phyloP scores from a whole-genome alignment of 2,888 invertebrate species.

The Mylabris sibirica region DNA sequence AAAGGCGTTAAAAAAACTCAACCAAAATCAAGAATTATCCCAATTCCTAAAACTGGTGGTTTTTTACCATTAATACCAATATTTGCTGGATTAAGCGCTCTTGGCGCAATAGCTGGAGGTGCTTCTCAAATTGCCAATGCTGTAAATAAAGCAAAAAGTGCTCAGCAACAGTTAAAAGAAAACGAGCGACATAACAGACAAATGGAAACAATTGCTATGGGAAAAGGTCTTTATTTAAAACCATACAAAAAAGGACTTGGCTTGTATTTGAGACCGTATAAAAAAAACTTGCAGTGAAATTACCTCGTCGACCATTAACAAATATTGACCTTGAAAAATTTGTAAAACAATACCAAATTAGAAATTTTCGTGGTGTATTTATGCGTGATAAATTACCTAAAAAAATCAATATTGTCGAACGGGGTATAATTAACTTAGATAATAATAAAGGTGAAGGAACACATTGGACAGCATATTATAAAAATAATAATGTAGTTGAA shows the following conservation, averaged over 20 bases:
- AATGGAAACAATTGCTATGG: conserved; percentile 56
- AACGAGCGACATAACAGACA: conserved; percentile 51
- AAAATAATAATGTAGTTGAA: conserved; percentile 20
- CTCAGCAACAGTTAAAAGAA: conserved; percentile 50
- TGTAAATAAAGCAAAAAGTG: conserved; percentile 51
- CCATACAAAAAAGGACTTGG: conserved; percentile 43
- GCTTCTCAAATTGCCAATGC: conserved; percentile 54
- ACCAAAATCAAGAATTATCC: conserved; percentile 1
- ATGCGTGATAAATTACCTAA: conserved; percentile 54
- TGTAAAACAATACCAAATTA: conserved; percentile 39
- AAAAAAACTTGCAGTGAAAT: conserved; percentile 38
- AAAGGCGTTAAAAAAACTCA: background rate
- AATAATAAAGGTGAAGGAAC: conserved; percentile 21
- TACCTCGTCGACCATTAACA: conserved; percentile 47
- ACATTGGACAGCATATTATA: conserved; percentile 31
- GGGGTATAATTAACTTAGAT: conserved; percentile 49
- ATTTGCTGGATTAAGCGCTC: background rate
- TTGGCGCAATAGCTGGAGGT: conserved; percentile 42
- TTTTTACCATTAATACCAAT: conserved; percentile 12
- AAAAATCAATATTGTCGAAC: conserved; percentile 28
- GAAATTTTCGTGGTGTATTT: too few relatives aligned
- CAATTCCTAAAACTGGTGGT: background rate
- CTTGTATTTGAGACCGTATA: conserved; percentile 32
- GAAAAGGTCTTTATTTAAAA: conserved; percentile 50
- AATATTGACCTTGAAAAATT: conserved; percentile 48